phyloP scores from a whole-genome alignment of 2,797 vertebrate species.

The Loris lydekkerianus region DNA sequence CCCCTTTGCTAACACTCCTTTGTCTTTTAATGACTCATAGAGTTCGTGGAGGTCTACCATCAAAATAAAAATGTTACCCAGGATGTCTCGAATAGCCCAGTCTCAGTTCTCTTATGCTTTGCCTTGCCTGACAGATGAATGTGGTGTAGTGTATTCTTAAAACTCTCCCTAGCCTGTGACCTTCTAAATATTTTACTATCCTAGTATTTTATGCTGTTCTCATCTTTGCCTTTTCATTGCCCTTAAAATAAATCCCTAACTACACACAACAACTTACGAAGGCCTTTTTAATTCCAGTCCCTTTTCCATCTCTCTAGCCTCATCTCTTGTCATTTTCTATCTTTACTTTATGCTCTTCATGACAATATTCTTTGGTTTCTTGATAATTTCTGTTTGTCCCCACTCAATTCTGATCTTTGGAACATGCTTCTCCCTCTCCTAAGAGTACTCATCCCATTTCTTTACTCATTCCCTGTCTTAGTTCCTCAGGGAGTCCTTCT shows the following conservation, averaged over 20 bases:
- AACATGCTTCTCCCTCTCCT: not conserved
- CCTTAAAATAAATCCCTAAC: slow-evolving; percentile 18
- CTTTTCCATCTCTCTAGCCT: not conserved
- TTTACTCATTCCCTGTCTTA: not conserved
- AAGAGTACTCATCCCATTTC: not conserved
- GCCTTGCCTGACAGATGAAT: not conserved
- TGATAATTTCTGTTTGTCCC: not conserved
- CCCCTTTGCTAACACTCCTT: not conserved
- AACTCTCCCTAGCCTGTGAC: not conserved
- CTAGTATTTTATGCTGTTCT: not conserved
- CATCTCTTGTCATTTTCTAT: not conserved
- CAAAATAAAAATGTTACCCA: not conserved
- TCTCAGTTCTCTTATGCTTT: slow-evolving; percentile 11
- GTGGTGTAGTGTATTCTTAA: not conserved
- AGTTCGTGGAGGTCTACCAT: not conserved
- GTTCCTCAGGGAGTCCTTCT: not conserved
- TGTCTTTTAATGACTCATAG: not conserved
- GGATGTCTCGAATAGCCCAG: not conserved
- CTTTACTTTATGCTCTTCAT: not conserved
- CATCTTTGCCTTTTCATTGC: not conserved
- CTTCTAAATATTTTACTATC: not conserved
- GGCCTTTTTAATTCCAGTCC: not conserved
- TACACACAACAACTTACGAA: not conserved
- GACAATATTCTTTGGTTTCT: not conserved
- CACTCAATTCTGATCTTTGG: not conserved